Evolutionary conservation across 2,797 vertebrate species (phyloP).

Genomic region (Crenichthys baileyi): DNA sequence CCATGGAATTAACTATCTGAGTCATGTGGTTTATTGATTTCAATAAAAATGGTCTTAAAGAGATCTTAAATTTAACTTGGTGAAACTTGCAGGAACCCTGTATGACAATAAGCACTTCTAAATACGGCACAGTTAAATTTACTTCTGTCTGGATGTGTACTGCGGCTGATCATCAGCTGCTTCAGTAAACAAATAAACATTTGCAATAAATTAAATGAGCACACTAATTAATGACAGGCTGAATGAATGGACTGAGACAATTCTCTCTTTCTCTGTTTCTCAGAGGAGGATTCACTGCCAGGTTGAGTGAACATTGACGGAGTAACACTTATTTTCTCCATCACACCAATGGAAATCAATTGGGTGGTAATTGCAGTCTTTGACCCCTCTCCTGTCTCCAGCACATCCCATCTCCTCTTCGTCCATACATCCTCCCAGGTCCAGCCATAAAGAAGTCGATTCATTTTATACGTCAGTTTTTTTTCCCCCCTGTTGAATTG

Average conservation of each 20-base stretch:
- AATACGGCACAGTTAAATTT: slow-evolving; percentile 4
- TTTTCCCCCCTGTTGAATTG: slow-evolving; percentile 29
- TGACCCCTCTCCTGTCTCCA: slow-evolving; percentile 70
- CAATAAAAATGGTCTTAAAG: not conserved
- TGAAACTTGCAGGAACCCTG: not conserved
- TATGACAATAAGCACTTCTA: not conserved
- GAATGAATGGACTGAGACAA: slow-evolving; percentile 42
- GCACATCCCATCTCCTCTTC: slow-evolving; percentile 61
- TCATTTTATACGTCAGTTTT: slow-evolving; percentile 54
- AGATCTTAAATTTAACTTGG: not conserved
- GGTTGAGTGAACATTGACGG: slow-evolving; percentile 78
- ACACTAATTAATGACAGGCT: slow-evolving; percentile 47
- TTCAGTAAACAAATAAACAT: slow-evolving; percentile 42
- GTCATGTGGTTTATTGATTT: not conserved
- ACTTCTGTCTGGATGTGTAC: slow-evolving; percentile 15
- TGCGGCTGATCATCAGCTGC: slow-evolving; percentile 23
- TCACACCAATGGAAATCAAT: slow-evolving; percentile 84
- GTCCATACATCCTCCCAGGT: slow-evolving; percentile 52
- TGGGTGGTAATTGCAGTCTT: slow-evolving; percentile 80
- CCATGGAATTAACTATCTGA: not conserved
- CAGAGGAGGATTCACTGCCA: slow-evolving; percentile 61
- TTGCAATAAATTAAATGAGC: slow-evolving; percentile 43
- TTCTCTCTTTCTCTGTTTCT: slow-evolving; percentile 39
- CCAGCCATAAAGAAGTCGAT: slow-evolving; percentile 56
- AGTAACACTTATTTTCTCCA: slow-evolving; percentile 79